Evolutionary conservation across 2,888 invertebrate genomes (phyloP), one percentile per base, ranked within the genome.

Genomic region (Ophioninae sp.): DNA sequence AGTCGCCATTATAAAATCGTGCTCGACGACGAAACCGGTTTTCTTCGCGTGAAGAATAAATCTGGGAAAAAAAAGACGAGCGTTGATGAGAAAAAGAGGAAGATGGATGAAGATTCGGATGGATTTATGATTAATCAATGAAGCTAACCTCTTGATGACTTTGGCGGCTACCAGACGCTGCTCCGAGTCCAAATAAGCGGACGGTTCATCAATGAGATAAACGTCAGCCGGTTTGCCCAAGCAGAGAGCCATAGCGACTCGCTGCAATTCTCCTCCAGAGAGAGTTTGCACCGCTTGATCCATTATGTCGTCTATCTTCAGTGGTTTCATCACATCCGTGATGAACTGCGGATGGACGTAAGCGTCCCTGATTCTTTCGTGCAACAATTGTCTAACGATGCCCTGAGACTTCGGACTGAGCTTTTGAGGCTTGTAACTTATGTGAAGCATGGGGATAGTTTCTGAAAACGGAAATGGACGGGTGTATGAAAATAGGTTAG

Each of bases 1-100:
- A 0, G 99, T 99, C 20, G 99, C 99, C 99, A 99, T 99, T 87
- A 99, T 99, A 93, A 99, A 99, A 94, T 99, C 99, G 96, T 99
- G 99, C 95, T 99, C 99, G 0, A 99, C 99, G 20, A 99, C 97
- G 93, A 99, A 99, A 13, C 99, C 99, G 7, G 99, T 99, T 93
- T 99, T 98, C 94, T 99, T 99, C 0, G 99, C 99, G 91, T 99
- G 99, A 64, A 99, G 95, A 92, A 99, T 99, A 93, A 99, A 99
- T 90, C 96, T 96, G 50, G 2, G 10, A 30, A 57, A 10, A 10
- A 30, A 1, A 30, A 30, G 30, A 30, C 30, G 30, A 30, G 30
- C 2, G 3, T 30, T 30, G 30, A 30, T 30, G 30, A 30, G 30
- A 30, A 30, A 21, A 17, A 17, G 21, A 17, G 50, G 17, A 23